Evolutionary conservation across 2,888 invertebrate genomes (phyloP).

Genomic region (Adineta ricciae): DNA sequence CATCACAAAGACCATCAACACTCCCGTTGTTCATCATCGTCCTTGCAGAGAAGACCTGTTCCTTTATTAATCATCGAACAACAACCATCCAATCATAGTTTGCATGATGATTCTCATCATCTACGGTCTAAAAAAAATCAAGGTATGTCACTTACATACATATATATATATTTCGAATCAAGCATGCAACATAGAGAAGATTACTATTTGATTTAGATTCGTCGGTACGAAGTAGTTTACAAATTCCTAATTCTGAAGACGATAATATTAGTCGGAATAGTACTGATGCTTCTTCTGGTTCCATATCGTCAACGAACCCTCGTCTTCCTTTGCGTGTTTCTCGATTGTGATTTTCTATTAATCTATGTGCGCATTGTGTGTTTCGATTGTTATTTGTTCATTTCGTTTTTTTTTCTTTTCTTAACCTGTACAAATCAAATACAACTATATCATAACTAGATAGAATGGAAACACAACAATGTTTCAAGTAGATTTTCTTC

Average conservation of each 20-base stretch:
- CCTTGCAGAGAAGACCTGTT: not conserved
- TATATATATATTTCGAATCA: too few relatives aligned
- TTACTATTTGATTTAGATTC: not conserved
- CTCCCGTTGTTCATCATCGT: not conserved
- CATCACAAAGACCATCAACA: not conserved
- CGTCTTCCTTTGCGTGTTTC: not conserved
- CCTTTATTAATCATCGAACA: not conserved
- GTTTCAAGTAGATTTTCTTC: too few relatives aligned
- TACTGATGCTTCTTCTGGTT: not conserved
- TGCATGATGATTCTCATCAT: not conserved
- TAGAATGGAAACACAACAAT: not conserved
- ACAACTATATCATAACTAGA: not conserved
- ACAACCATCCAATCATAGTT: not conserved
- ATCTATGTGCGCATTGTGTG: not conserved
- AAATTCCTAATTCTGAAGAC: not conserved
- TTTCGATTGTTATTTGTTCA: not conserved
- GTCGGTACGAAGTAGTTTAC: not conserved
- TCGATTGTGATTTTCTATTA: conserved; percentile 6
- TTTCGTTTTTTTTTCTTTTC: not conserved
- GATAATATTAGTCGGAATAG: not conserved
- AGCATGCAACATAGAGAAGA: not conserved
- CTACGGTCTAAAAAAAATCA: not conserved
- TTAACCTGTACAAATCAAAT: not conserved
- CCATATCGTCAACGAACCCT: not conserved
- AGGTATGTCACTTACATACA: not conserved